Evolutionary conservation across 2,113 vertebrate species (phyloP).

Genomic region (Aptenodytes forsteri): DNA sequence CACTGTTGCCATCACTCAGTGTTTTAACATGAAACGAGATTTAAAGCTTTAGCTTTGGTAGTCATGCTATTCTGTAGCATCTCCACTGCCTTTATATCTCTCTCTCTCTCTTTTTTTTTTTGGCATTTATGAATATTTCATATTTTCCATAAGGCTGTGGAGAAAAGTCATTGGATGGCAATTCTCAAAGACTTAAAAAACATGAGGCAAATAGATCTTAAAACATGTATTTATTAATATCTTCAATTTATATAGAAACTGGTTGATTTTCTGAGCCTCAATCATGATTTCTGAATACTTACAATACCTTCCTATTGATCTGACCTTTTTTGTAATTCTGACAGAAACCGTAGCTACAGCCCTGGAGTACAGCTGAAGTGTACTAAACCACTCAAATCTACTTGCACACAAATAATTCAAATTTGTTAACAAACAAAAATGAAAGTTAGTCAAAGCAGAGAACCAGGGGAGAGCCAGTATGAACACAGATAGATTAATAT

Average conservation of each 20-base stretch:
- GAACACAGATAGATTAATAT: neutral
- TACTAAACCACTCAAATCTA: neutral
- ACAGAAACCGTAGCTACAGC: neutral
- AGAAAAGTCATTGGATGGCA: neutral
- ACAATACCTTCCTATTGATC: neutral
- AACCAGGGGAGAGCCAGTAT: neutral
- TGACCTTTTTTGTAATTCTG: neutral
- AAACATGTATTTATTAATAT: neutral
- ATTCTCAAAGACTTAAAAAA: neutral
- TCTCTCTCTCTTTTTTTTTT: neutral
- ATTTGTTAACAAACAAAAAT: neutral
- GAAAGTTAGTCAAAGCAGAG: neutral
- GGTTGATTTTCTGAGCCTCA: neutral
- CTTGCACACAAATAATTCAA: neutral
- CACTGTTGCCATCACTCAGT: neutral
- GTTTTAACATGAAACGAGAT: neutral
- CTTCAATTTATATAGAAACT: neutral
- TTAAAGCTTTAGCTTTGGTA: neutral
- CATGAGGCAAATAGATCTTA: neutral
- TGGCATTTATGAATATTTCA: neutral
- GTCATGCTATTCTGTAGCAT: neutral
- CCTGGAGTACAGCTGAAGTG: neutral
- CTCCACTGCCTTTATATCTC: neutral
- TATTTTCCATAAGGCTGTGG: neutral
- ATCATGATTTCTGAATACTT: neutral